A percentile compares a stretch with the other conserved stretches of the same genome.
Evolutionary conservation across 1,140 invertebrate species (phyloP).

Genomic region (Orchesella cincta): DNA sequence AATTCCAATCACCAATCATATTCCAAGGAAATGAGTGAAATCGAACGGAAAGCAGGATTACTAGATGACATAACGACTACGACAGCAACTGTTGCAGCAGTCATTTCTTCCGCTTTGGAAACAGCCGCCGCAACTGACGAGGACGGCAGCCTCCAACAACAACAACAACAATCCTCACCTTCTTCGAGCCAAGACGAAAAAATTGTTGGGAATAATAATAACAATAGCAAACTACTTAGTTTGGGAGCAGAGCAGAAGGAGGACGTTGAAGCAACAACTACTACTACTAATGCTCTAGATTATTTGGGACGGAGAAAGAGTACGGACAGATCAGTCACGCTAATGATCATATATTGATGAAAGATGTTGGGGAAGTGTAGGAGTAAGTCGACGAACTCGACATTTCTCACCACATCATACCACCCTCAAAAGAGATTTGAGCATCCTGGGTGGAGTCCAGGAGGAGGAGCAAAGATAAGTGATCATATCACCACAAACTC

Average conservation of each 20-base stretch:
- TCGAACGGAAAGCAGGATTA: conserved; percentile 8
- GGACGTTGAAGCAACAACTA: no score
- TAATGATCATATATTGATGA: no score
- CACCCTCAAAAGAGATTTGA: no score
- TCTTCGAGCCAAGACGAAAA: not conserved
- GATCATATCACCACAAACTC: no score
- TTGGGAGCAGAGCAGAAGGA: no score
- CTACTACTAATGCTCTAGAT: no score
- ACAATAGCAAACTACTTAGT: not conserved
- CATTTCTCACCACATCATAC: no score
- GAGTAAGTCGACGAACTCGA: no score
- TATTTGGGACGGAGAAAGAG: not conserved
- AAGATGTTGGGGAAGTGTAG: no score
- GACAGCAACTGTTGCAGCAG: not conserved
- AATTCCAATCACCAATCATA: no score
- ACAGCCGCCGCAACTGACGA: not conserved
- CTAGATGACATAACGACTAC: not conserved
- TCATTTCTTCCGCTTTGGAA: conserved; percentile 6
- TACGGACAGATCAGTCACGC: not conserved
- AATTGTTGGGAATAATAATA: not conserved
- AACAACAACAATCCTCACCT: not conserved
- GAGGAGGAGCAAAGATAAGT: no score
- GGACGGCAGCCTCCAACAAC: not conserved
- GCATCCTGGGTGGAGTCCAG: no score
- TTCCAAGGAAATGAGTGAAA: conserved; percentile 26